Percentiles rank a stretch among this genome's conserved stretches.
phyloP scores from a whole-genome alignment of 2,797 vertebrate species.

The Miichthys miiuy region DNA sequence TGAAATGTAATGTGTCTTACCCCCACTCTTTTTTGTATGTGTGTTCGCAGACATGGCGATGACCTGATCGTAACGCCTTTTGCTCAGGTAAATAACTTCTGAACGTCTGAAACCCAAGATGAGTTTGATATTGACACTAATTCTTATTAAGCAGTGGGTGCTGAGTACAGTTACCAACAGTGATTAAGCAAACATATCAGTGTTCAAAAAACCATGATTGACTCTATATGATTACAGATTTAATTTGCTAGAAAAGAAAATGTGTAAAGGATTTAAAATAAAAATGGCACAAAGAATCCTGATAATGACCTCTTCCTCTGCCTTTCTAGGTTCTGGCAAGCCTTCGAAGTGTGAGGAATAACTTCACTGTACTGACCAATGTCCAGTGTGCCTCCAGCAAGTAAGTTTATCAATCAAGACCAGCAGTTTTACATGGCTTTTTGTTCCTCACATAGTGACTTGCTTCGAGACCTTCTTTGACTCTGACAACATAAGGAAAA shows the following conservation, averaged over 20 bases:
- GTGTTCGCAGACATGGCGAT: slow-evolving; percentile 92
- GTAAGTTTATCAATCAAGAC: slow-evolving; percentile 82
- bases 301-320: slow-evolving; percentile 4
- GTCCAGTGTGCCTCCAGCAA: slow-evolving; percentile 96
- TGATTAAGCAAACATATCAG: background rate
- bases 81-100: slow-evolving; percentile 90
- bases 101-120: background rate
- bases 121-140: background rate
- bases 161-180: background rate
- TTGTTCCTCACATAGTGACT: background rate
- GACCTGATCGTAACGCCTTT: slow-evolving; percentile 99
- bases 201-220: background rate
- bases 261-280: background rate
- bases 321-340: slow-evolving; percentile 93
- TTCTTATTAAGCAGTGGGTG: background rate
- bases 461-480: background rate
- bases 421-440: background rate
- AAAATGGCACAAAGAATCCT: background rate
- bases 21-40: slow-evolving; percentile 13
- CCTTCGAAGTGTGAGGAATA: slow-evolving; percentile 96
- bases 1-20: slow-evolving; percentile 14
- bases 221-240: background rate
- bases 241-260: background rate
- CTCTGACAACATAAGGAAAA: background rate
- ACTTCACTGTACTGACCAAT: slow-evolving; percentile 96